Evolutionary conservation across 2,113 vertebrate genomes (phyloP).

Genomic region (Vidua chalybeata): DNA sequence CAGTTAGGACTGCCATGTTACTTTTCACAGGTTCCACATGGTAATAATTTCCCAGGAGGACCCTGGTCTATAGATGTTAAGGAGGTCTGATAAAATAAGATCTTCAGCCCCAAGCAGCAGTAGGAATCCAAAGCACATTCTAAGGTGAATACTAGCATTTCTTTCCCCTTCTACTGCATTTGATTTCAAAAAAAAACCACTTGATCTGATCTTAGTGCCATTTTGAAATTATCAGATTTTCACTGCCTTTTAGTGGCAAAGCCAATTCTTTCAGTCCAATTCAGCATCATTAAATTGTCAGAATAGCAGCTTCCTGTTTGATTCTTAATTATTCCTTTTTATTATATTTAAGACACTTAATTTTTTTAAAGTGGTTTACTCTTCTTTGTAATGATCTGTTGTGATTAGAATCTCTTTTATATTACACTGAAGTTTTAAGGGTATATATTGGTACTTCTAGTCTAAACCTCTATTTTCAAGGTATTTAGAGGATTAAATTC

Average conservation of each 20-base stretch:
- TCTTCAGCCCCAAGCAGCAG: neutral
- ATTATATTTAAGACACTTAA: constrained; percentile 79
- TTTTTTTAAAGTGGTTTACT: constrained; percentile 70
- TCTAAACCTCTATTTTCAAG: constrained; percentile 69
- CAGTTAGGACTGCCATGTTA: neutral
- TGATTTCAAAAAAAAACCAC: neutral
- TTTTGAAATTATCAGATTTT: constrained; percentile 65
- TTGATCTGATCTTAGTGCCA: constrained; percentile 35
- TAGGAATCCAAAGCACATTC: neutral
- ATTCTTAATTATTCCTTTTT: constrained; percentile 78
- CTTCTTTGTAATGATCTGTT: constrained; percentile 74
- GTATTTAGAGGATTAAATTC: constrained; percentile 75
- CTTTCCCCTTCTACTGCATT: neutral
- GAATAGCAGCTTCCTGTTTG: constrained; percentile 64
- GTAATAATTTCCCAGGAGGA: neutral
- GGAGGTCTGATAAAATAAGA: neutral
- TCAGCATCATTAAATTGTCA: constrained; percentile 73
- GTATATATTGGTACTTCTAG: constrained; percentile 67
- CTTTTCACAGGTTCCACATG: neutral
- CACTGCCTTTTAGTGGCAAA: constrained; percentile 49
- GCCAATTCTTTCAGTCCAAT: constrained; percentile 65
- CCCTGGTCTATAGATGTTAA: neutral
- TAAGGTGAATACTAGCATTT: neutral
- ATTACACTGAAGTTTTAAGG: constrained; percentile 64
- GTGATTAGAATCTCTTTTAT: constrained; percentile 75